Evolutionary conservation across 2,888 invertebrate species (phyloP).

Genomic region (Ypsolopha scabrella): DNA sequence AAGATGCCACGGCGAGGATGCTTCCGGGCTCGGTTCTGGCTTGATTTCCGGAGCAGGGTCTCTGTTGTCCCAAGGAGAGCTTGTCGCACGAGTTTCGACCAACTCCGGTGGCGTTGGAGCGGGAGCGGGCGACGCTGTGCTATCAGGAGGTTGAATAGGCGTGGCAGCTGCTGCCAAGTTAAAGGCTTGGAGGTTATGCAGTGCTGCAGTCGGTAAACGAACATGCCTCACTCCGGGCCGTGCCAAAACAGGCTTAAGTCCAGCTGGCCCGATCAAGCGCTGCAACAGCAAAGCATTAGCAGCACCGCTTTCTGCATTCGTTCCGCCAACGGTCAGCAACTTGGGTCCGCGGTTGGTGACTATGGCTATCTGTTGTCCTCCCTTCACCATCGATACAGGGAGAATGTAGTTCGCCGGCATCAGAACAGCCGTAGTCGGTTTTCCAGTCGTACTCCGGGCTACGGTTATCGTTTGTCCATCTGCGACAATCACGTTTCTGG

Average conservation of each 20-base stretch:
- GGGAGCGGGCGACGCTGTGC: constrained; percentile 38
- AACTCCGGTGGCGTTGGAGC: constrained; percentile 47
- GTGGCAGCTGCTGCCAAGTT: constrained; percentile 38
- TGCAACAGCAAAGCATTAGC: constrained; percentile 76
- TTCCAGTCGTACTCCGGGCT: constrained; percentile 70
- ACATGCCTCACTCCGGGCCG: constrained; percentile 70
- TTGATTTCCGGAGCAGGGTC: constrained; percentile 32
- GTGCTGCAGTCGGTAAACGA: constrained; percentile 50
- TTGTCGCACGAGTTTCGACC: constrained; percentile 41
- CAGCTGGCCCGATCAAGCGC: constrained; percentile 75
- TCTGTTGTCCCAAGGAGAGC: constrained; percentile 50
- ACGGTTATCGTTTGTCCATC: constrained; percentile 75
- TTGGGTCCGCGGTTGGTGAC: constrained; percentile 77
- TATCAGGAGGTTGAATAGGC: constrained; percentile 40
- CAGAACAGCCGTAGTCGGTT: constrained; percentile 74
- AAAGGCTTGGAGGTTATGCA: constrained; percentile 56
- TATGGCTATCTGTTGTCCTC: constrained; percentile 79
- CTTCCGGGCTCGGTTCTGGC: constrained; percentile 51
- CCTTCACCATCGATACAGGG: constrained; percentile 79
- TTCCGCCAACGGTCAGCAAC: constrained; percentile 54
- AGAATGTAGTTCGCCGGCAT: constrained; percentile 80
- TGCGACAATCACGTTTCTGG: constrained; percentile 69
- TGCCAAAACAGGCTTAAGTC: constrained; percentile 59
- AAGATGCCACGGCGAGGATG: constrained; percentile 53
- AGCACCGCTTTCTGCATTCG: constrained; percentile 51